Conservation (phyloP, 2,113 vertebrate species). For the Dinomys branickii region DNA sequence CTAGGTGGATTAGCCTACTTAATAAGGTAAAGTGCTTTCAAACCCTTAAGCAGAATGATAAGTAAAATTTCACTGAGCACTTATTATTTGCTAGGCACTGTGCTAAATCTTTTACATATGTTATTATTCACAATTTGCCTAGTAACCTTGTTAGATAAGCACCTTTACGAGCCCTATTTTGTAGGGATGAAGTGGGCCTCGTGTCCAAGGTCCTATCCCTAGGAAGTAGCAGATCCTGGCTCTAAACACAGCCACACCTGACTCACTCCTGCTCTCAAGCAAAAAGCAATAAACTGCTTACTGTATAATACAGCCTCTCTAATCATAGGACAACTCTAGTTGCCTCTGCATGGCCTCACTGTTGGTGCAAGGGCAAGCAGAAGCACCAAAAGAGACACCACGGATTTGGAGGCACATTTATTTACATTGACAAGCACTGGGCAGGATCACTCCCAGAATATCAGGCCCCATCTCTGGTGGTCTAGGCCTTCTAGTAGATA, state of each 20-base stretch:
- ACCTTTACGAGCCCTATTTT: neutral
- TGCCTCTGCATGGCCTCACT: neutral
- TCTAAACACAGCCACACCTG: neutral
- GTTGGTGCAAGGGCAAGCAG: neutral
- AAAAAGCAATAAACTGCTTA: neutral
- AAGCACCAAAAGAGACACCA: too few relatives aligned
- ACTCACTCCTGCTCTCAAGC: neutral
- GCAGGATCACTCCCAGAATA: too few relatives aligned
- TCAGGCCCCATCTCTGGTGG: too few relatives aligned
- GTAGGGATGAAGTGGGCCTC: neutral
- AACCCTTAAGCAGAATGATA: neutral
- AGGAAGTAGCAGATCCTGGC: neutral
- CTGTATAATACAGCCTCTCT: neutral
- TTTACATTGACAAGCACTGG: too few relatives aligned
- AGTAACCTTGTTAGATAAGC: neutral
- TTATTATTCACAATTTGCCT: neutral
- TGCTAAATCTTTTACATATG: neutral
- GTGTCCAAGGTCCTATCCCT: neutral
- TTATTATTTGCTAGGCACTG: neutral
- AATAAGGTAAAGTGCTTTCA: neutral
- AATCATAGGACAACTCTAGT: neutral
- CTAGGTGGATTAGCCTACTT: conserved; percentile 18
- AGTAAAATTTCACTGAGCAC: neutral
- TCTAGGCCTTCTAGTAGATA: too few relatives aligned
- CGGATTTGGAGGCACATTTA: too few relatives aligned